A percentile compares a stretch with the other conserved stretches of the same genome.
phyloP scores from a whole-genome alignment of 2,113 vertebrate genomes.

The Panthera tigris region DNA sequence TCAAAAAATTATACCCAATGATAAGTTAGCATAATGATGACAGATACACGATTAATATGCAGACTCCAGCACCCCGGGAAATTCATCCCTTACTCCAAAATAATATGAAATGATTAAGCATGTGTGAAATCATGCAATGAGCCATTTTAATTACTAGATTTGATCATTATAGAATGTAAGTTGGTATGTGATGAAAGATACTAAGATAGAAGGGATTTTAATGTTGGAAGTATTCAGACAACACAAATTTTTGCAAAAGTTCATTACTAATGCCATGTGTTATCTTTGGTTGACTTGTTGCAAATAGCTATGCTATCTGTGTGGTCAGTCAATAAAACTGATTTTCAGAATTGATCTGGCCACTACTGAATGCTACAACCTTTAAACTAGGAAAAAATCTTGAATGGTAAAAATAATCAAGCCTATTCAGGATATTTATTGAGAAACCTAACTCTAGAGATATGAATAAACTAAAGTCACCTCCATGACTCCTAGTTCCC shows the following conservation, averaged over 20 bases:
- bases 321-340: not conserved
- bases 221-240: not conserved
- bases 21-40: not conserved
- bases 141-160: not conserved
- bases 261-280: not conserved
- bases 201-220: not conserved
- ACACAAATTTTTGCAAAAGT: not conserved
- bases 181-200: not conserved
- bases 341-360: not conserved
- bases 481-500: not conserved
- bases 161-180: not conserved
- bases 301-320: not conserved
- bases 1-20: not conserved
- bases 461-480: not conserved
- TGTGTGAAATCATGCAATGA: not conserved
- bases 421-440: not conserved
- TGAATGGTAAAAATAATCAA: not conserved
- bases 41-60: not conserved
- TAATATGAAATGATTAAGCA: not conserved
- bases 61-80: not conserved
- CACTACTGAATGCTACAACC: not conserved
- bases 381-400: not conserved
- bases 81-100: not conserved
- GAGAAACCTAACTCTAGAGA: not conserved
- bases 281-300: not conserved